These are phyloP conservation scores for Callaeas wilsoni DNA, from an alignment of 2,113 vertebrate genomes.

Conservation along the genomic window DNA sequence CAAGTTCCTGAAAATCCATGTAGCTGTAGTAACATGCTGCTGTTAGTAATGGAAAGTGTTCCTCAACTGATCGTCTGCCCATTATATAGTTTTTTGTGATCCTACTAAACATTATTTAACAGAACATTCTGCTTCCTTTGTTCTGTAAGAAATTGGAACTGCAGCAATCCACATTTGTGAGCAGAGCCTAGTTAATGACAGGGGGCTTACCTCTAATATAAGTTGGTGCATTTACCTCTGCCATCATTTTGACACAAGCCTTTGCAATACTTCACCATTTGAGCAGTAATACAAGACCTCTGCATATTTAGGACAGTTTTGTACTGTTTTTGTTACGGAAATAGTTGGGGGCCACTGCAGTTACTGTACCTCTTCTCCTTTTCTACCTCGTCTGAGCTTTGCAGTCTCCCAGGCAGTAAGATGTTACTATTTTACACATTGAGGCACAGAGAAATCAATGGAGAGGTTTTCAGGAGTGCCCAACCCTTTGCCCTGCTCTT, in stretches of 20 bases:
- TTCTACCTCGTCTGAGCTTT: neutral
- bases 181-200: neutral
- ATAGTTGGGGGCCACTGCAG: neutral
- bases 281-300: neutral
- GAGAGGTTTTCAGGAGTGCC: neutral
- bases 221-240: neutral
- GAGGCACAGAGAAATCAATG: neutral
- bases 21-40: neutral
- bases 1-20: neutral
- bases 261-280: neutral
- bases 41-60: neutral
- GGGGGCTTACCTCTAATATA: neutral
- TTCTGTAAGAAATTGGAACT: neutral
- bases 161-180: neutral
- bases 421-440: neutral
- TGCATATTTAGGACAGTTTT: neutral
- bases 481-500: neutral
- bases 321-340: neutral
- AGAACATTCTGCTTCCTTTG: neutral
- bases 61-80: neutral
- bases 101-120: neutral
- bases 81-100: neutral
- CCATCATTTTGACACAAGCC: neutral
- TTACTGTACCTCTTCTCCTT: neutral
- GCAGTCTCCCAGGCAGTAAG: neutral